Base-by-base conservation (phyloP, 1,140 invertebrate genomes). In the Megalonaias nervosa region DNA sequence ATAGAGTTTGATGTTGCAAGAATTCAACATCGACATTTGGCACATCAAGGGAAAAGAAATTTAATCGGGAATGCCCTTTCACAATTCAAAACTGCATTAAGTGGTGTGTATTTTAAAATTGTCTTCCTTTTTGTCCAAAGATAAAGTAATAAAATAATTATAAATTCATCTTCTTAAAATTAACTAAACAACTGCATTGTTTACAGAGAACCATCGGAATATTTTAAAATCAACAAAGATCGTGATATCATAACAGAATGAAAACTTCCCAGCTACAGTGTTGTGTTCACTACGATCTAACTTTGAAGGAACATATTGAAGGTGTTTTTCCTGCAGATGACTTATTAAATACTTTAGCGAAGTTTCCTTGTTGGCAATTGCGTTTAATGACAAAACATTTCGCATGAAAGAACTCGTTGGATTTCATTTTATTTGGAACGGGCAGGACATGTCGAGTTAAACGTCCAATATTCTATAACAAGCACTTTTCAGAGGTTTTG, bases 171-270 rank as follows among this genome's bases (percentile, higher is more conserved):
- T 6, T 11, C 21, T 61, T n/a, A 71, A 61, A 26, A 12, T 31
- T 17, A 61, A 14, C 62, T 60, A 58, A 72, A 58, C 48, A 75
- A 67, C 56, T 75, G 73, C 26, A 75, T 67, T 38, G 73, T 56
- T n/a, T 75, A 60, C 66, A 75, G 73, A 57, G 73, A 75, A 19
- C 65, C 65, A 55, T 59, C 73, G 3, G 73, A 58, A 6, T 75
- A 68, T 68, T 68, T 75, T 56, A 58, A 68, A 68, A 69, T 75
- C 56, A 75, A 75, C 31, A 19, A 59, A 61, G 66, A 68, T 55
- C 57, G 72, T 67, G 72, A 74, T 67, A 75, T 74, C 31, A 31
- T 31, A 31, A 31, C 21, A 74, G 60, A 67, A 68, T 75, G 73
- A 23, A 75, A 14, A 75, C 73, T 16, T 38, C 65, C 21, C 65